Evolutionary conservation across 1,140 invertebrate species (phyloP), one percentile per base, ranked within the genome.

Genomic region (Hypothenemus hampei): DNA sequence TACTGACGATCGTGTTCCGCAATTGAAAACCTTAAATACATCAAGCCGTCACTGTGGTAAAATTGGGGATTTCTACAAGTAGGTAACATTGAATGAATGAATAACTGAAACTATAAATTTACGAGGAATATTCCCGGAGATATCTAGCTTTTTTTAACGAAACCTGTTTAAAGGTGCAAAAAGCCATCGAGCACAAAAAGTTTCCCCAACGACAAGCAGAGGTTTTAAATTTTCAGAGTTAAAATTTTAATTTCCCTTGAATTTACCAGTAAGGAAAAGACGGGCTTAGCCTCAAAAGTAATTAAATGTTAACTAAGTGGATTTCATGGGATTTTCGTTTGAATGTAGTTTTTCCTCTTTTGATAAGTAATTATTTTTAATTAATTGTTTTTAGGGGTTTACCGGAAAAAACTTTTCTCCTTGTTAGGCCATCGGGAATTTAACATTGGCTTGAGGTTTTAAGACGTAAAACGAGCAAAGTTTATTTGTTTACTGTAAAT

Each of bases 261-360:
- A 52, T 52, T 52, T 36, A n/a, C 39, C 13, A 52, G 50, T 19
- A 52, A 52, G 26, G 51, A 31, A 54, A 46, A 37, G 51, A 39
- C 53, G 41, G 53, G 44, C 36, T 56, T 56, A 48, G 53, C 53
- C 53, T 35, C 53, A 56, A 56, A 56, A 56, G 53, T 56, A 56
- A 56, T 56, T 56, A 56, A 56, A 56, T 56, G 53, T 56, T 56
- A 56, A 56, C 53, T 47, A 56, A 56, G 53, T 56, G 53, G 53
- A 56, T 56, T 56, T 56, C 29, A 48, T 36, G 53, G 53, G 45
- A 48, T 56, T 56, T 56, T 56, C 43, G 44, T 56, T 44, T 48
- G 44, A 47, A 47, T 56, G 44, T 56, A 47, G 53, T 56, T 56
- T 56, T 56, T 56, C 53, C 48, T 56, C 53, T 56, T 56, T 56